Conservation (phyloP, 2,888 invertebrate genomes). For the Brachyopa scutellaris region DNA sequence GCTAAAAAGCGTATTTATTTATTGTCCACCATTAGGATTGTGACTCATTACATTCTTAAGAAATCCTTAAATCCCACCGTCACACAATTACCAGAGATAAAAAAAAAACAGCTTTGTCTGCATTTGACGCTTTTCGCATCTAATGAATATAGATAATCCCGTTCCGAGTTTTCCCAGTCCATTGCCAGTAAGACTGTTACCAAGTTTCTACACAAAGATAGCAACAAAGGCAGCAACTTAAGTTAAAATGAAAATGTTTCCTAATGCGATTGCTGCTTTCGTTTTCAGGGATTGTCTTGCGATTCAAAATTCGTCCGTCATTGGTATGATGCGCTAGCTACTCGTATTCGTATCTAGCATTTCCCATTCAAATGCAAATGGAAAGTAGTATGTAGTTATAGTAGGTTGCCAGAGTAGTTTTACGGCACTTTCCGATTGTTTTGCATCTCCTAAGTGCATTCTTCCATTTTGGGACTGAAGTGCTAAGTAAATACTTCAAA, state of each 20-base stretch:
- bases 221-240: conserved; percentile 15
- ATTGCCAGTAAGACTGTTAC: conserved; percentile 15
- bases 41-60: conserved; percentile 2
- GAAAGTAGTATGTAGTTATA: conserved; percentile 23
- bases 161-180: not conserved
- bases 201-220: conserved; percentile 9
- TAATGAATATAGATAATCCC: conserved; percentile 29
- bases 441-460: conserved; percentile 43
- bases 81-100: conserved; percentile 12
- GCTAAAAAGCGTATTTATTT: too few species aligned
- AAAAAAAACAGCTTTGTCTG: conserved; percentile 20
- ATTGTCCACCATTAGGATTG: not conserved
- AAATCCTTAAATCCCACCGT: conserved; percentile 1
- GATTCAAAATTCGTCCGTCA: conserved; percentile 39
- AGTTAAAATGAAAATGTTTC: conserved; percentile 39
- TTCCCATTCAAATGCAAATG: conserved; percentile 45
- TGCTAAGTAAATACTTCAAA: conserved; percentile 44
- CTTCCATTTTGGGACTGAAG: conserved; percentile 38
- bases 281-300: conserved; percentile 22
- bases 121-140: conserved; percentile 15
- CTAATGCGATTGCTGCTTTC: conserved; percentile 38
- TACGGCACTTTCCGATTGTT: conserved; percentile 26
- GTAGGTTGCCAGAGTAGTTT: conserved; percentile 35
- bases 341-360: not conserved
- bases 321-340: conserved; percentile 28